Conservation (phyloP, 2,888 invertebrate genomes). For the Criorhina ranunculi region DNA sequence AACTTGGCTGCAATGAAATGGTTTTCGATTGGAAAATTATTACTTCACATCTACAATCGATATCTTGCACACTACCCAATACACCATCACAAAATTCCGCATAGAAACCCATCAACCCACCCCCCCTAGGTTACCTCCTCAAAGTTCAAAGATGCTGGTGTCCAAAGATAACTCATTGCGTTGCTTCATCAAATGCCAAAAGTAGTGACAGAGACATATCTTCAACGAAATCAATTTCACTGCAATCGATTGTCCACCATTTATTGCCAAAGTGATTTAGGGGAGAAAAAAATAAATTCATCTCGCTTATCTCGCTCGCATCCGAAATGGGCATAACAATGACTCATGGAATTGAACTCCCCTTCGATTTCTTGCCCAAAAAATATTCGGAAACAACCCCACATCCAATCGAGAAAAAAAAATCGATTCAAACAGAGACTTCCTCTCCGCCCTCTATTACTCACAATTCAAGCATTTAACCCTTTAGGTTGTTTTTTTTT, state of each 20-base stretch:
- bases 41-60: background rate
- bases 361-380: slow-evolving; percentile 1
- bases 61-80: background rate
- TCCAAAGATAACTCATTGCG: slow-evolving; percentile 2
- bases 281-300: slow-evolving; percentile 18
- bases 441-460: background rate
- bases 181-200: slow-evolving; percentile 33
- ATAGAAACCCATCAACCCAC: slow-evolving; percentile 4
- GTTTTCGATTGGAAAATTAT: no score
- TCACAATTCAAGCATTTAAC: slow-evolving; percentile 11
- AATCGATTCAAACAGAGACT: slow-evolving; percentile 13
- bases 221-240: slow-evolving; percentile 33
- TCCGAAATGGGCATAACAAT: slow-evolving; percentile 14
- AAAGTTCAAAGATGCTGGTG: slow-evolving; percentile 23
- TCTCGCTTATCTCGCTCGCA: slow-evolving; percentile 25
- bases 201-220: slow-evolving; percentile 28
- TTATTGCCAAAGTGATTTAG: slow-evolving; percentile 34
- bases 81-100: background rate
- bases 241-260: slow-evolving; percentile 40
- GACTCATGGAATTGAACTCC: slow-evolving; percentile 33
- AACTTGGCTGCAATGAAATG: no score
- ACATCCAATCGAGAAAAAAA: background rate
- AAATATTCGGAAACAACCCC: slow-evolving; percentile 7
- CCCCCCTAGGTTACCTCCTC: background rate
- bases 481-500: slow-evolving; percentile 24